Base-by-base conservation (phyloP, 2,888 invertebrate genomes). In the Thymelicus sylvestris region DNA sequence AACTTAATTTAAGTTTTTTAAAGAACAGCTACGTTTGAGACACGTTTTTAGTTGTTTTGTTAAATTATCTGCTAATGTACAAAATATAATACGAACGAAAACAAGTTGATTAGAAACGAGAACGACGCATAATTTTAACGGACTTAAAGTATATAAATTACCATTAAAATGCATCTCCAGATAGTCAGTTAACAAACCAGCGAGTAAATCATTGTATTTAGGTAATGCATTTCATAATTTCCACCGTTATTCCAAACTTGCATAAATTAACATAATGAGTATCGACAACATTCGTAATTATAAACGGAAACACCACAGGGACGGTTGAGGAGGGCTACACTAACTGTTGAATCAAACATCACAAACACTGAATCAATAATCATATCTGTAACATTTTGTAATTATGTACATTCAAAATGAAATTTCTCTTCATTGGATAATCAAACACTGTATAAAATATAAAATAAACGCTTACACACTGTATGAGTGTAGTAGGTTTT, bases 221-320 rank as follows among this genome's bases (percentile, higher is more conserved):
- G n/a, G n/a, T n/a, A 64, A 64, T 64, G 63, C 38, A 64, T 64
- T 64, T 64, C 63, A 64, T 64, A 64, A 50, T 50, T 64, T 64
- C 44, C 15, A 48, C 63, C 63, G 63, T 72, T 52, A 67, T 50
- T n/a, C 31, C 31, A 55, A 19, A 64, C 47, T 67, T 44, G 59
- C 47, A 38, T 59, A 63, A 52, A 68, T 68, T 68, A 72, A 48
- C 65, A 72, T 72, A 73, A 73, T 70, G 67, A 68, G 68, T 69
- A 65, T 74, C 66, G 64, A 73, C 65, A 73, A 73, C 67, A 74
- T 73, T 67, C 59, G 71, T 74, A 67, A 69, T 71, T 67, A 72
- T 73, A 73, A 74, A 71, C 72, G 75, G 74, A 72, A 73, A 76
- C 75, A 74, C 59, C 69, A 19, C 39, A 64, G 47, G 59, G 31